These are phyloP conservation scores for Zeugodacus cucurbitae DNA, from an alignment of 1,140 invertebrate species.

Conservation along the genomic window DNA sequence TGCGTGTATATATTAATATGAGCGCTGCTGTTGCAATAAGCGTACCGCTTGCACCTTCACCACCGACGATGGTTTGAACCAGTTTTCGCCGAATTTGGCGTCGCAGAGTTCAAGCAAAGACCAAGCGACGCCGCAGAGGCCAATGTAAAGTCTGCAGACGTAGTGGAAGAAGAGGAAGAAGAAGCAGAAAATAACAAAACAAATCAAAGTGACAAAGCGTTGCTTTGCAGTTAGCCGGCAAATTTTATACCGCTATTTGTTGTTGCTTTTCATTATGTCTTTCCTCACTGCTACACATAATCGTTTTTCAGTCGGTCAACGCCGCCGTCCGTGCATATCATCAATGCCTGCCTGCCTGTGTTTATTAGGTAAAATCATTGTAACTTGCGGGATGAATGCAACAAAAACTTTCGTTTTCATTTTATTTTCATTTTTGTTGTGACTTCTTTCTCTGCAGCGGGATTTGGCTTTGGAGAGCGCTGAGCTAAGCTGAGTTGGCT, in stretches of 20 bases:
- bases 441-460: background rate
- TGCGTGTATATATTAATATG: background rate
- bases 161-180: background rate
- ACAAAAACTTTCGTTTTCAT: constrained; percentile 11
- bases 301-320: background rate
- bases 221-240: background rate
- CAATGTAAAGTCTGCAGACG: background rate
- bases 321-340: background rate
- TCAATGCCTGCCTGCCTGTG: too few relatives aligned
- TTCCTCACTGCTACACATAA: background rate
- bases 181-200: background rate
- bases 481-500: background rate
- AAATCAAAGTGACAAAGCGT: background rate
- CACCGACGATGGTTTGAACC: constrained; percentile 11
- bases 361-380: background rate
- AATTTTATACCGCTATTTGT: too few relatives aligned
- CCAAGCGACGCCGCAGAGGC: background rate
- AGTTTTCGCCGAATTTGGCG: background rate
- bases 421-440: constrained; percentile 12
- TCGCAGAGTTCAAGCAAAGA: background rate
- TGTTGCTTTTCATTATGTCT: background rate
- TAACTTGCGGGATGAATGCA: background rate
- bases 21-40: background rate
- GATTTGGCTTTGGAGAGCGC: background rate
- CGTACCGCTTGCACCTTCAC: background rate